These are phyloP conservation scores for Erpornis zantholeuca DNA, from an alignment of 2,113 vertebrate species.

Conservation along the genomic window DNA sequence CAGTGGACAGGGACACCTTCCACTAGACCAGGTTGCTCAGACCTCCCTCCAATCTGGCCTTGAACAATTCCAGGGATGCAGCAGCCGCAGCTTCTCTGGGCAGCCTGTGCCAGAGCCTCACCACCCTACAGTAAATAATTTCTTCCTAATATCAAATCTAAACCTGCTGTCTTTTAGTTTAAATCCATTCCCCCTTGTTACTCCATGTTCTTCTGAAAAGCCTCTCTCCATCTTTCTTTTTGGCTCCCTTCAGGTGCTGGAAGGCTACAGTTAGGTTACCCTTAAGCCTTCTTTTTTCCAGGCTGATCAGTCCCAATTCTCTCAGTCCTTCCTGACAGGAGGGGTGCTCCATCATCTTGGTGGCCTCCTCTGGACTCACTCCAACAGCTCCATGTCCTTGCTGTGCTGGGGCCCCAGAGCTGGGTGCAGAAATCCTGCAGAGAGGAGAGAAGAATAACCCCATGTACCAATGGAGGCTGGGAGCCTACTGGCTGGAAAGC, in stretches of 20 bases:
- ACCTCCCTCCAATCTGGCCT: not conserved
- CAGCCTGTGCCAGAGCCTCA: not conserved
- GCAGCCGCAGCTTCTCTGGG: not conserved
- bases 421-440: not conserved
- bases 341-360: not conserved
- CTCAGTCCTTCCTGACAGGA: not conserved
- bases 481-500: not conserved
- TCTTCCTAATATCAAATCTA: not conserved
- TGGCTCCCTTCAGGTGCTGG: not conserved
- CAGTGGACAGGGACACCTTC: not conserved
- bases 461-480: fast-evolving
- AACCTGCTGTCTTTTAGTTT: not conserved
- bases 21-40: not conserved
- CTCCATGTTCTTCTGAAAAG: no score
- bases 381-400: not conserved
- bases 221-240: not conserved
- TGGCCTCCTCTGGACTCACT: not conserved
- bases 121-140: not conserved
- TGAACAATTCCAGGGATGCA: not conserved
- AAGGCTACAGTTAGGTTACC: not conserved
- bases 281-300: not conserved
- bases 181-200: not conserved
- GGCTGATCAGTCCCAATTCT: not conserved
- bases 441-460: not conserved
- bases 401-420: not conserved